Evolutionary conservation across 2,113 vertebrate species (phyloP).

Genomic region (Psittacus erithacus): DNA sequence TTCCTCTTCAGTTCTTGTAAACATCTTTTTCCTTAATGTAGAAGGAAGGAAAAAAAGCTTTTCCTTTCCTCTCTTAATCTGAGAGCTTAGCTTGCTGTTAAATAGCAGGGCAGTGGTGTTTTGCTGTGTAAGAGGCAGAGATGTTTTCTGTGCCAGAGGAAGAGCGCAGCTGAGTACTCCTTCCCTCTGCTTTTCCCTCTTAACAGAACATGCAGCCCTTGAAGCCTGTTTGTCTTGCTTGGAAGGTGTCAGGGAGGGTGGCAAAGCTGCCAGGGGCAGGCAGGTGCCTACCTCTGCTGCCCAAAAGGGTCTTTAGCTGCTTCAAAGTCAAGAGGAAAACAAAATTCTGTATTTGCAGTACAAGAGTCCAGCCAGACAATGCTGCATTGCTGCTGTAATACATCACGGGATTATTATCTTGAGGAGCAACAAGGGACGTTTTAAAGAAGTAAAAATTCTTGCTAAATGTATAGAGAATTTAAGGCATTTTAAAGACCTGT

Average conservation of each 20-base stretch:
- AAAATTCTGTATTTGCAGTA: background rate
- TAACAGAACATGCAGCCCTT: background rate
- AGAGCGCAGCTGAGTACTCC: background rate
- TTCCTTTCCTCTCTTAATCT: background rate
- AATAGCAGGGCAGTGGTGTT: background rate
- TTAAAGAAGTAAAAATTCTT: constrained; percentile 72
- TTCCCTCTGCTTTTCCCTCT: background rate
- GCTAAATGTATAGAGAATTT: constrained; percentile 77
- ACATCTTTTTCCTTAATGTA: constrained; percentile 31
- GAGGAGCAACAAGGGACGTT: constrained; percentile 63
- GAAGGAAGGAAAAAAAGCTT: background rate
- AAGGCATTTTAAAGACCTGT: constrained; percentile 77
- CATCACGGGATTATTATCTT: constrained; percentile 39
- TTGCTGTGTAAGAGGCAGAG: background rate
- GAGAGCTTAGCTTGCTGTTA: background rate
- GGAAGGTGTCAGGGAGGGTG: background rate
- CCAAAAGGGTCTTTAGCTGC: background rate
- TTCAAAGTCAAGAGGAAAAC: background rate
- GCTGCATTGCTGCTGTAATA: constrained; percentile 37
- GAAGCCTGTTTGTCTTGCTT: background rate
- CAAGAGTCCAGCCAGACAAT: background rate
- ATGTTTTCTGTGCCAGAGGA: background rate
- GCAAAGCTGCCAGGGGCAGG: background rate
- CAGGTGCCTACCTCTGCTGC: background rate
- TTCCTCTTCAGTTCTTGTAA: constrained; percentile 43